phyloP scores from a whole-genome alignment of 2,797 vertebrate genomes.

The Tympanoctomys barrerae region DNA sequence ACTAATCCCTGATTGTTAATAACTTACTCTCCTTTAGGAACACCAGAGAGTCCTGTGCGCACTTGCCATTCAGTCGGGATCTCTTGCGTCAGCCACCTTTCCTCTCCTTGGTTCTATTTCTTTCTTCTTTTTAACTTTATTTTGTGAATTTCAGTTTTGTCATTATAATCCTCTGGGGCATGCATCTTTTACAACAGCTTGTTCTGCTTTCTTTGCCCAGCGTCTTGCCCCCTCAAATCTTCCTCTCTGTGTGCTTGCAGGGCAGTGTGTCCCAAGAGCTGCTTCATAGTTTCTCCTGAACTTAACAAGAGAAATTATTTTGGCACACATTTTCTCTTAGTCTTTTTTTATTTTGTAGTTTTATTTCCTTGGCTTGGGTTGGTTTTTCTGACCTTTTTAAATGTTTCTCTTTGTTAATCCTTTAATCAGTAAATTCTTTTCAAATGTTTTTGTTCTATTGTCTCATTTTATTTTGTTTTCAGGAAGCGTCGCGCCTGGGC shows the following conservation, averaged over 20 bases:
- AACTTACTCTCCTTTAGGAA: not conserved
- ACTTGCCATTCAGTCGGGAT: not conserved
- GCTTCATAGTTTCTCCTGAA: not conserved
- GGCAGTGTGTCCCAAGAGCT: not conserved
- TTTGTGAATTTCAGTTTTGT: not conserved
- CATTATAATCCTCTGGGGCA: not conserved
- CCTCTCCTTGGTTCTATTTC: not conserved
- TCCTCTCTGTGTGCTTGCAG: not conserved
- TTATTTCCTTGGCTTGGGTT: not conserved
- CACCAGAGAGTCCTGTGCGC: not conserved
- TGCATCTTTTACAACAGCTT: not conserved
- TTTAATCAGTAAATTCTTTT: conserved; percentile 8
- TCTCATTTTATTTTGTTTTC: not conserved
- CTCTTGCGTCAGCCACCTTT: not conserved
- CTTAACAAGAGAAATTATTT: conserved; percentile 6
- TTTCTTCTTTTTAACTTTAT: not conserved
- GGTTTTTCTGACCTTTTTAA: conserved; percentile 6
- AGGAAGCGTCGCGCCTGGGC: not conserved
- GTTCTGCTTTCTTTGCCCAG: not conserved
- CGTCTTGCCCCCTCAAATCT: not conserved
- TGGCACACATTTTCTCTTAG: not conserved
- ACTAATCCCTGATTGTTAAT: not conserved
- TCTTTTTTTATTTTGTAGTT: not conserved
- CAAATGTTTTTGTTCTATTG: not conserved
- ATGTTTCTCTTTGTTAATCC: not conserved